Base-by-base conservation (phyloP, 2,888 invertebrate species). In the Xanthia icteritia region DNA sequence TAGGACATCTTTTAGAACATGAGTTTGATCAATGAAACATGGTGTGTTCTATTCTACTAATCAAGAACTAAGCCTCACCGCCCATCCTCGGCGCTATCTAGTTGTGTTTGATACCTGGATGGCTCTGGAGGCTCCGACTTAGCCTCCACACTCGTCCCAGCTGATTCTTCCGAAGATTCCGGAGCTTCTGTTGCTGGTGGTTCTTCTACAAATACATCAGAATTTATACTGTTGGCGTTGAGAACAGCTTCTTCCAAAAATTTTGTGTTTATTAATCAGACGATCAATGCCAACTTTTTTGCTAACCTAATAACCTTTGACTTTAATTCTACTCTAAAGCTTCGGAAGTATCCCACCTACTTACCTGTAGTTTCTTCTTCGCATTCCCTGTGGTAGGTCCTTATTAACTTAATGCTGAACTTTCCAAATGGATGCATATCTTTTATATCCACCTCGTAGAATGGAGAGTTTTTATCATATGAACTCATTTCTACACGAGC, bases 101-200 rank as follows among this genome's bases (percentile, higher is more conserved):
- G 90, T 88, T 94, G 93, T 91, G 94, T 93, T 93, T 94, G 96
- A 93, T 96, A 96, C 96, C 96, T 96, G 95, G 96, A 96, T 63
- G 96, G 94, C 89, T 91, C 91, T 84, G 91, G 90, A 9, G 94
- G 95, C 84, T 95, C 94, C 75, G 90, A 90, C 45, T 90, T 90
- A 48, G 88, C 81, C 51, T 86, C 69, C 86, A 86, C 61, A 91
- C 92, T 31, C 84, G 82, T 77, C 72, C 90, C 89, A 17, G 83
- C 80, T 9, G 79, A 77, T 81, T 89, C 89, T 70, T 88, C 88
- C 77, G 83, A 78, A 23, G 83, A 67, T 67, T 56, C 27, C 2
- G 82, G 74, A 1, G 63, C 72, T 48, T 82, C 82, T 58, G 85
- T 77, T 15, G 69, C 48, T 58, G 69, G 31, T 69, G 84, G 72